Evolutionary conservation across 2,797 vertebrate genomes (phyloP).

Genomic region (Etheostoma perlongum): DNA sequence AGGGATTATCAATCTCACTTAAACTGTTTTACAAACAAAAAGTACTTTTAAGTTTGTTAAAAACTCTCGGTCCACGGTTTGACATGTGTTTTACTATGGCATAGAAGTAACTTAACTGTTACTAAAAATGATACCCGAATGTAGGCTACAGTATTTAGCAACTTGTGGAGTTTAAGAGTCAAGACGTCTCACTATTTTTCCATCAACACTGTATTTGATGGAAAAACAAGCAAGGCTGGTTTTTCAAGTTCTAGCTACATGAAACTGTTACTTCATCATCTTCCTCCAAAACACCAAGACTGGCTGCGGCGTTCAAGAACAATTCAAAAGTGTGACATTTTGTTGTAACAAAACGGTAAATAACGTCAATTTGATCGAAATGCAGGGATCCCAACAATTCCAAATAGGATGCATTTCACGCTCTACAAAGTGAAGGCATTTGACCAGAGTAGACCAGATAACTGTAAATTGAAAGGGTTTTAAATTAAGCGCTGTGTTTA

Average conservation of each 20-base stretch:
- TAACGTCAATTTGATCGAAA: fast-evolving
- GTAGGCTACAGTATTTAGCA: no score
- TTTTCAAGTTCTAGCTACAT: no score
- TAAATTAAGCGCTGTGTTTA: background rate
- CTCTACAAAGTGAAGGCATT: background rate
- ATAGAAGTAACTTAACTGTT: background rate
- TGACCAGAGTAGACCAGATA: background rate
- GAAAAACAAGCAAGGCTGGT: background rate
- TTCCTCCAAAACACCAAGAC: background rate
- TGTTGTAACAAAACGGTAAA: no score
- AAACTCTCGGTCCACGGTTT: background rate
- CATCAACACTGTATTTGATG: no score
- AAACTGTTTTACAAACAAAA: background rate
- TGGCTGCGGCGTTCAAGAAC: background rate
- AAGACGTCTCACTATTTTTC: no score
- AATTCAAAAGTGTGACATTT: background rate
- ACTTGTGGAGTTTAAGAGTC: no score
- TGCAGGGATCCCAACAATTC: no score
- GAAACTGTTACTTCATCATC: no score
- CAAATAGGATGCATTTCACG: fast-evolving
- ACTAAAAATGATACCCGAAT: no score
- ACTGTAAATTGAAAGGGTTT: background rate
- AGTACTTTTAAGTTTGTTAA: background rate
- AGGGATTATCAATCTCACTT: background rate
- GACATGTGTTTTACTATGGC: background rate